Percentiles rank a stretch among this genome's conserved stretches.
phyloP scores from a whole-genome alignment of 2,888 invertebrate species.

The Dasysyrphus tricinctus region DNA sequence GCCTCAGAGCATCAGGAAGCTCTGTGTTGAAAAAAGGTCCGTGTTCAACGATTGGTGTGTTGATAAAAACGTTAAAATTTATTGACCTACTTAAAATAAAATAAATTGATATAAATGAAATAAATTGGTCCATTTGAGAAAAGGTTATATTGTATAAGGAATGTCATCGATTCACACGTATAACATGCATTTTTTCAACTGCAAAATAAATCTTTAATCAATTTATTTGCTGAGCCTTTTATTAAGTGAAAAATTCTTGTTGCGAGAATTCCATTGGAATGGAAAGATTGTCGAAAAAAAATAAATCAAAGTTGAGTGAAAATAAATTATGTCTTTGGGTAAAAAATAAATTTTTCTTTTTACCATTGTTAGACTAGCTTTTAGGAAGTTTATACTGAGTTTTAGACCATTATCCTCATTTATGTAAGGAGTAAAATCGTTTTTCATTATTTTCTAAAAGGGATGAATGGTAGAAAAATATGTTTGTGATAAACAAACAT shows the following conservation, averaged over 20 bases:
- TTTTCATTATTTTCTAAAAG: no score
- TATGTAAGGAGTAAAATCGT: no score
- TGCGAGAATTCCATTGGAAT: background rate
- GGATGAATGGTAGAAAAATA: no score
- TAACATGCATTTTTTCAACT: background rate
- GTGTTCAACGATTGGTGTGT: background rate
- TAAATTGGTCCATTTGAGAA: constrained; percentile 4
- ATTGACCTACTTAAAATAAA: constrained; percentile 30
- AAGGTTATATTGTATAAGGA: background rate
- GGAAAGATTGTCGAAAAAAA: background rate
- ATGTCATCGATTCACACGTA: background rate
- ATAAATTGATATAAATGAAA: constrained; percentile 27
- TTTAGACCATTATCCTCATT: no score
- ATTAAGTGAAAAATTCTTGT: constrained; percentile 7
- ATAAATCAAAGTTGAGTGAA: background rate
- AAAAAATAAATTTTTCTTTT: no score
- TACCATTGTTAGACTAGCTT: no score
- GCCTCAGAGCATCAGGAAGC: background rate
- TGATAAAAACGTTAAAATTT: constrained; percentile 26
- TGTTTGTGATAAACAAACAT: no score
- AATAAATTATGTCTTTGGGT: background rate
- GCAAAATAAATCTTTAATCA: constrained; percentile 16
- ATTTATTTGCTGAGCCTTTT: background rate
- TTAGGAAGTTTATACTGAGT: no score
- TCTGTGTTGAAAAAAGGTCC: background rate